These are phyloP conservation scores for Encarsia formosa DNA, from an alignment of 2,888 invertebrate genomes.

Conservation along the genomic window DNA sequence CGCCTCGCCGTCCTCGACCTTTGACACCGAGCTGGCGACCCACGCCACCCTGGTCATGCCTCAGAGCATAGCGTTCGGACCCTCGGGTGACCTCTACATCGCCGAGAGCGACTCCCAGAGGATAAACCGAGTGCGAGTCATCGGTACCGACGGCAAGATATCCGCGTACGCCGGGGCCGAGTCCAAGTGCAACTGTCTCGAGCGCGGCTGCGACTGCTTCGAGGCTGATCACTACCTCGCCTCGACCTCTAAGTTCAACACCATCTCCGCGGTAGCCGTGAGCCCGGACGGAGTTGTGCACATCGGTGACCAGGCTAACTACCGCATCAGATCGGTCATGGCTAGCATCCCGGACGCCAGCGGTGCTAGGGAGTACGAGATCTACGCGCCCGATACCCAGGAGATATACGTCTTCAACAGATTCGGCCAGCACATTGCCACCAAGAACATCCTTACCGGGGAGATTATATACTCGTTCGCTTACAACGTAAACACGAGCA, in stretches of 20 bases:
- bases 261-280: slow-evolving; percentile 87
- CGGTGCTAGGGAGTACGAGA: slow-evolving; percentile 82
- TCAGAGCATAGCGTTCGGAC: slow-evolving; percentile 89
- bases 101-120: slow-evolving; percentile 95
- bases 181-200: slow-evolving; percentile 88
- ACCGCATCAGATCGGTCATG: slow-evolving; percentile 82
- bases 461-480: slow-evolving; percentile 90
- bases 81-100: slow-evolving; percentile 87
- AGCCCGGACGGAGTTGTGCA: slow-evolving; percentile 93
- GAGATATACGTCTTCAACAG: slow-evolving; percentile 91
- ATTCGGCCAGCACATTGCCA: slow-evolving; percentile 92
- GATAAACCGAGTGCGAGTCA: slow-evolving; percentile 84
- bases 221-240: slow-evolving; percentile 89
- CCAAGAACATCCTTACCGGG: slow-evolving; percentile 91
- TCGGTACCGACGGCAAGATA: slow-evolving; percentile 91
- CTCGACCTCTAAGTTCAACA: slow-evolving; percentile 89
- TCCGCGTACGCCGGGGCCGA: slow-evolving; percentile 91
- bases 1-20: slow-evolving; percentile 73
- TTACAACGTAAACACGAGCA: slow-evolving; percentile 94
- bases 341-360: slow-evolving; percentile 86
- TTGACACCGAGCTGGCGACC: slow-evolving; percentile 82
- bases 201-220: slow-evolving; percentile 87
- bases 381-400: slow-evolving; percentile 91
- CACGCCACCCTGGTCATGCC: slow-evolving; percentile 90
- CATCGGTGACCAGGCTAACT: slow-evolving; percentile 92